A percentile compares a stretch with the other conserved stretches of the same genome.
Evolutionary conservation across 2,888 invertebrate genomes (phyloP).

Genomic region (Maniola hyperantus): DNA sequence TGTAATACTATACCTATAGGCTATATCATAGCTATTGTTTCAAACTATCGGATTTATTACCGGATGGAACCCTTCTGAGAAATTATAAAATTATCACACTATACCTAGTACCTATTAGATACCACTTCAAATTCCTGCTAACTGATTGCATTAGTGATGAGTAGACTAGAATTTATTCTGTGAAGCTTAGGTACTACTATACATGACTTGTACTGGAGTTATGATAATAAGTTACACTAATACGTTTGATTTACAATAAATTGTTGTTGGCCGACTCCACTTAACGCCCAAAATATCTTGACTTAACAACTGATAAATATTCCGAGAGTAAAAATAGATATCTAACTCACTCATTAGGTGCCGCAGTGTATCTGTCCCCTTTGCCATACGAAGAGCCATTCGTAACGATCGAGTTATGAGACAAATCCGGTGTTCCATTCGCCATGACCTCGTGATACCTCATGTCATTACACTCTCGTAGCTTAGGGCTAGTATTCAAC

Average conservation of each 20-base stretch:
- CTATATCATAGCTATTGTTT: neutral
- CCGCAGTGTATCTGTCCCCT: conserved; percentile 75
- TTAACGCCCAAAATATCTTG: conserved; percentile 17
- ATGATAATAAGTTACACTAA: conserved; percentile 7
- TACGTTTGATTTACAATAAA: conserved; percentile 17
- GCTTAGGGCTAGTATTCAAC: conserved; percentile 36
- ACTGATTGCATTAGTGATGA: too few relatives aligned
- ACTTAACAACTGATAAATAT: conserved; percentile 21
- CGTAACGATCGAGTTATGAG: conserved; percentile 45
- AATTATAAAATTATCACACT: neutral
- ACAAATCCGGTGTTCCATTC: conserved; percentile 54
- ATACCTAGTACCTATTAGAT: neutral
- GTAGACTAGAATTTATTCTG: too few relatives aligned
- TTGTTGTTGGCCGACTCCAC: conserved; percentile 17
- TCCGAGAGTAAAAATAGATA: conserved; percentile 23
- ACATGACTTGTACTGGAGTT: neutral
- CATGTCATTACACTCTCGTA: conserved; percentile 54
- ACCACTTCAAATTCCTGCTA: too few relatives aligned
- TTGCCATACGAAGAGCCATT: conserved; percentile 72
- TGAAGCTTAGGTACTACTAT: too few relatives aligned
- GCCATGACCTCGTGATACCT: conserved; percentile 58
- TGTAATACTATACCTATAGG: conserved; percentile 9
- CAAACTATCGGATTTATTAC: neutral
- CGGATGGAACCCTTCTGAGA: neutral
- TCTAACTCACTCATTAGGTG: conserved; percentile 75